These are phyloP conservation scores for Caenorhabditis sulstoni DNA, from an alignment of 2,888 invertebrate species.

Conservation along the genomic window DNA sequence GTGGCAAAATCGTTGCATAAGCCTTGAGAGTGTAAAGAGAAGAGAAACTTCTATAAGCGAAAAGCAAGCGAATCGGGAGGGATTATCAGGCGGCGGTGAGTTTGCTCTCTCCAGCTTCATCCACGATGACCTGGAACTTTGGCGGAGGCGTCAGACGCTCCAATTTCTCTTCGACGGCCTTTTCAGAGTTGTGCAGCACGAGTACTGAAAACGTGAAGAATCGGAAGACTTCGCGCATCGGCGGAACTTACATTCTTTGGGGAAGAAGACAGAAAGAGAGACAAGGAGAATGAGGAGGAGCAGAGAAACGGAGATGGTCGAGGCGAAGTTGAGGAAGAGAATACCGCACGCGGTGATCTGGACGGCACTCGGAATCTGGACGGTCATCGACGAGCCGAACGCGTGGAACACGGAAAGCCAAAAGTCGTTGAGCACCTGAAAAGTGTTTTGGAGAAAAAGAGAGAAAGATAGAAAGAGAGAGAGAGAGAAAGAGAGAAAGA, in stretches of 20 bases:
- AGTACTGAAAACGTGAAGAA: slow-evolving; percentile 28
- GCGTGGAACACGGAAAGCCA: slow-evolving; percentile 74
- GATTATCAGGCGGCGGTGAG: slow-evolving; percentile 44
- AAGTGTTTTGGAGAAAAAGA: neutral
- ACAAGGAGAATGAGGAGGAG: slow-evolving; percentile 65
- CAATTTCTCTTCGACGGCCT: slow-evolving; percentile 44
- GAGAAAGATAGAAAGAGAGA: neutral
- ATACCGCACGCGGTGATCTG: slow-evolving; percentile 44
- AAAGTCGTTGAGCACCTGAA: slow-evolving; percentile 68
- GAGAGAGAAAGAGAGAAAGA: no score
- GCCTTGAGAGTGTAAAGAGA: slow-evolving; percentile 4
- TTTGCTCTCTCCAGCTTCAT: slow-evolving; percentile 70
- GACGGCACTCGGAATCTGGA: slow-evolving; percentile 65
- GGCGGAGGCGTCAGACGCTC: slow-evolving; percentile 57
- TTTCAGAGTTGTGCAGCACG: slow-evolving; percentile 7
- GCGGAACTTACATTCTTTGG: slow-evolving; percentile 50
- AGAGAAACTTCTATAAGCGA: slow-evolving; percentile 26
- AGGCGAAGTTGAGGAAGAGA: slow-evolving; percentile 49
- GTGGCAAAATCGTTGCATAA: slow-evolving; percentile 50
- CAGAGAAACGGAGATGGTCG: slow-evolving; percentile 67
- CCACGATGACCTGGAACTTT: slow-evolving; percentile 68
- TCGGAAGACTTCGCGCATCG: neutral
- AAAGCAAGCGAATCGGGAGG: neutral
- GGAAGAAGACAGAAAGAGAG: slow-evolving; percentile 63
- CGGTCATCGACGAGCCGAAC: slow-evolving; percentile 70